A percentile compares a stretch with the other conserved stretches of the same genome.
Conservation (phyloP, 2,113 vertebrate species). For the Sciurus niger region DNA sequence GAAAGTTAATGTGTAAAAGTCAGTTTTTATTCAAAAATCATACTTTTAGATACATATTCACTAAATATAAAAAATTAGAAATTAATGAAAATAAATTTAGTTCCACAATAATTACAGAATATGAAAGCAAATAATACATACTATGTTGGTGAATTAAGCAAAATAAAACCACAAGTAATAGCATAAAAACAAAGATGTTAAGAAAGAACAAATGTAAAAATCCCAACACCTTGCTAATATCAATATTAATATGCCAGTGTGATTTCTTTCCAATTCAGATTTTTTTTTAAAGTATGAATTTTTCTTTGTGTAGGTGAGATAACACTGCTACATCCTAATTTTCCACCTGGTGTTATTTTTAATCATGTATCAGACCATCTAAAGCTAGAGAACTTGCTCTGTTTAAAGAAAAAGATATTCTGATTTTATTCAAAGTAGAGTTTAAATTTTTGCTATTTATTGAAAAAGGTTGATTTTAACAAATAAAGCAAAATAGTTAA, state of each 20-base stretch:
- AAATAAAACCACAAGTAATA: not conserved
- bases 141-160: not conserved
- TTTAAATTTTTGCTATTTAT: not conserved
- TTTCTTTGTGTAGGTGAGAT: not conserved
- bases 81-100: not conserved
- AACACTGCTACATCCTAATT: not conserved
- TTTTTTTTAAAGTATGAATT: not conserved
- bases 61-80: not conserved
- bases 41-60: no score
- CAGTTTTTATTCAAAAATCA: no score
- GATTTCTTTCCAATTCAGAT: not conserved
- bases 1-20: no score
- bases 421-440: not conserved
- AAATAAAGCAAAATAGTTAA: not conserved
- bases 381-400: not conserved
- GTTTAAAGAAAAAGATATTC: not conserved
- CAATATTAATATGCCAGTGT: not conserved
- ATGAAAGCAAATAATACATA: no score
- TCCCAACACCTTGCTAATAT: not conserved
- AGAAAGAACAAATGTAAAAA: not conserved
- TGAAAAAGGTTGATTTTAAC: not conserved
- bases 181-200: not conserved
- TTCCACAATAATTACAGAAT: no score
- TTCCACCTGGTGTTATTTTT: not conserved
- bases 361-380: not conserved